Conservation (phyloP, 1,140 invertebrate genomes). For the Drosophila quadrilineata region DNA sequence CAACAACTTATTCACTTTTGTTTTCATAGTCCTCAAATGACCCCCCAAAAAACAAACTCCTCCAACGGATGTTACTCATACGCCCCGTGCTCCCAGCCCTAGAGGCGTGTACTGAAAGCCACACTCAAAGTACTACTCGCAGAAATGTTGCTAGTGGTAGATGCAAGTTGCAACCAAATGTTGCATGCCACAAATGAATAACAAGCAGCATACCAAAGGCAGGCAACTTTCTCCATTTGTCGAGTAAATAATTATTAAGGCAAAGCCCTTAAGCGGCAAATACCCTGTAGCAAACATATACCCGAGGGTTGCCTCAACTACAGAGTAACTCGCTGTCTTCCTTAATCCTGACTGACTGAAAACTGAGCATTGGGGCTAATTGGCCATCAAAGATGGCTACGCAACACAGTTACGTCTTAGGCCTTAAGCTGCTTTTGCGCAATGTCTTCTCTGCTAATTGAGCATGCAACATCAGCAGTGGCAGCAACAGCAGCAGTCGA, state of each 20-base stretch:
- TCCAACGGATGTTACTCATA: conserved; percentile 36
- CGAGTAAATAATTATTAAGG: too few relatives aligned
- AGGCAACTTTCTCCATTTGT: too few relatives aligned
- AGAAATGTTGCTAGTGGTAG: too few relatives aligned
- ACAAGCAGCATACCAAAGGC: too few relatives aligned
- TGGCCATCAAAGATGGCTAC: conserved; percentile 7
- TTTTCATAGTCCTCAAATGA: conserved; percentile 57
- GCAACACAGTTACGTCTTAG: conserved; percentile 13
- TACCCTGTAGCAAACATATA: too few relatives aligned
- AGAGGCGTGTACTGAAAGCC: too few relatives aligned
- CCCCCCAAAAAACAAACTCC: conserved; percentile 67
- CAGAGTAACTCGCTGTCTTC: too few relatives aligned
- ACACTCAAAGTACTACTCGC: not conserved
- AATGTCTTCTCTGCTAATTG: conserved; percentile 25
- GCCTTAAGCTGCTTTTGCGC: conserved; percentile 32
- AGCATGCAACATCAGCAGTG: conserved; percentile 24
- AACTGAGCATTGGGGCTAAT: conserved; percentile 14
- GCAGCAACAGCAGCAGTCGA: conserved; percentile 2
- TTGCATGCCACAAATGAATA: too few relatives aligned
- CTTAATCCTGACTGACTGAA: too few relatives aligned
- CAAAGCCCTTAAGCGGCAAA: too few relatives aligned
- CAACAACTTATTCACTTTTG: conserved; percentile 72
- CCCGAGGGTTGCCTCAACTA: too few relatives aligned
- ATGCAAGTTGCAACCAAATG: too few relatives aligned
- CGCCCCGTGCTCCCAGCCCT: not conserved